Conservation (phyloP, 2,888 invertebrate genomes). For the Hyposoter dolosus region DNA sequence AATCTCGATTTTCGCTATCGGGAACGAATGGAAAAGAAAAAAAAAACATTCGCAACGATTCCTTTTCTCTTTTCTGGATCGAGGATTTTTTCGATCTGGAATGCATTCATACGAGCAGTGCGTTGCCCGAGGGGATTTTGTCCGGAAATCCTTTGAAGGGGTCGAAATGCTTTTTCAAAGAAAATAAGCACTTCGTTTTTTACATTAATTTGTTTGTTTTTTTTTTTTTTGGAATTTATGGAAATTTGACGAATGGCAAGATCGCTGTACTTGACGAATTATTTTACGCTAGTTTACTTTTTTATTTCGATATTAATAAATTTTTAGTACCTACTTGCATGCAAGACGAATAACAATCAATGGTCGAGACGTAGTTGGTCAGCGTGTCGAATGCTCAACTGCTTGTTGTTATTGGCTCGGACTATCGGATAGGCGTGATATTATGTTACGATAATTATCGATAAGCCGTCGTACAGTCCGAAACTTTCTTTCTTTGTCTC, state of each 20-base stretch:
- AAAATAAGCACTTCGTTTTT: too few species aligned
- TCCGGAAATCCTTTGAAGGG: too few species aligned
- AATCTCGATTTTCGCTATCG: neutral
- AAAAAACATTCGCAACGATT: neutral
- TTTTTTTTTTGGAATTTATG: too few species aligned
- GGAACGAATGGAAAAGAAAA: conserved; percentile 1
- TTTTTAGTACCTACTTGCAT: conserved; percentile 16
- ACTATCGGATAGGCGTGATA: conserved; percentile 69
- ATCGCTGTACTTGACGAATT: neutral
- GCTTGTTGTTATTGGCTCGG: conserved; percentile 64
- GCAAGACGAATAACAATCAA: conserved; percentile 21
- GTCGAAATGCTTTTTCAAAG: too few species aligned
- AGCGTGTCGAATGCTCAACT: conserved; percentile 48
- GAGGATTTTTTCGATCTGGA: neutral
- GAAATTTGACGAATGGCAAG: too few species aligned
- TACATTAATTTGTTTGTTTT: too few species aligned
- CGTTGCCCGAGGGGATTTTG: too few species aligned
- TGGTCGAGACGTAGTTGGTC: conserved; percentile 50
- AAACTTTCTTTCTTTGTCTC: conserved; percentile 33
- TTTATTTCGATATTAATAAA: conserved; percentile 2
- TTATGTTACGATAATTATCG: conserved; percentile 73
- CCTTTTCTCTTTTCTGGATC: neutral
- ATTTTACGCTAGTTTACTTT: neutral
- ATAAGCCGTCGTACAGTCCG: conserved; percentile 65
- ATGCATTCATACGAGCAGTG: too few species aligned